Conservation (phyloP, 1,140 invertebrate species). For the Copidosoma floridanum region DNA sequence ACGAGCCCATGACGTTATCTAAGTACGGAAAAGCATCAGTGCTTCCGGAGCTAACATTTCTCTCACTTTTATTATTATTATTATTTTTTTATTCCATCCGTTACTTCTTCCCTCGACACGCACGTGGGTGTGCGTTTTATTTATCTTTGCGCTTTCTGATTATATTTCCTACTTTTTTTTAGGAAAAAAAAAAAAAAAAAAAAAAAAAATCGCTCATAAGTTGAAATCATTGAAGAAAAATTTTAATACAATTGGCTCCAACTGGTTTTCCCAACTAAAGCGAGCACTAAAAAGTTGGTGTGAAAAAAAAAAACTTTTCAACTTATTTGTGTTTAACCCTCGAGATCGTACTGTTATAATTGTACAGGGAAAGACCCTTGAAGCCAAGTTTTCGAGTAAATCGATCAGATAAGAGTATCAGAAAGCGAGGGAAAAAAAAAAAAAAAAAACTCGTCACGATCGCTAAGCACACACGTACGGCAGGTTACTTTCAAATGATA, state of each 20-base stretch:
- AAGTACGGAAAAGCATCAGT: conserved; percentile 4
- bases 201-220: background rate
- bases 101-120: background rate
- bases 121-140: background rate
- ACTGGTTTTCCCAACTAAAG: no score
- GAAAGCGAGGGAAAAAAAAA: background rate
- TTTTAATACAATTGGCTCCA: no score
- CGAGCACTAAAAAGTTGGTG: no score
- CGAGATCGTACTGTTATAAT: no score
- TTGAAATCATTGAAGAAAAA: no score
- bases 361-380: no score
- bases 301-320: no score
- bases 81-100: background rate
- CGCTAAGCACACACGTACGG: background rate
- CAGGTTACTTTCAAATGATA: no score
- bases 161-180: no score
- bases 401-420: background rate
- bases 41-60: conserved; percentile 5
- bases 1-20: conserved; percentile 11
- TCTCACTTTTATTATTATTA: background rate
- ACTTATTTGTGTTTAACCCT: no score
- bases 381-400: background rate
- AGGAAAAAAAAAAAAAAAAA: no score
- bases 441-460: background rate
- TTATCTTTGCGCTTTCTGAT: no score